A percentile compares a stretch with the other conserved stretches of the same genome.
Evolutionary conservation across 2,888 invertebrate species (phyloP).

Genomic region (Drosophila paramelanica): DNA sequence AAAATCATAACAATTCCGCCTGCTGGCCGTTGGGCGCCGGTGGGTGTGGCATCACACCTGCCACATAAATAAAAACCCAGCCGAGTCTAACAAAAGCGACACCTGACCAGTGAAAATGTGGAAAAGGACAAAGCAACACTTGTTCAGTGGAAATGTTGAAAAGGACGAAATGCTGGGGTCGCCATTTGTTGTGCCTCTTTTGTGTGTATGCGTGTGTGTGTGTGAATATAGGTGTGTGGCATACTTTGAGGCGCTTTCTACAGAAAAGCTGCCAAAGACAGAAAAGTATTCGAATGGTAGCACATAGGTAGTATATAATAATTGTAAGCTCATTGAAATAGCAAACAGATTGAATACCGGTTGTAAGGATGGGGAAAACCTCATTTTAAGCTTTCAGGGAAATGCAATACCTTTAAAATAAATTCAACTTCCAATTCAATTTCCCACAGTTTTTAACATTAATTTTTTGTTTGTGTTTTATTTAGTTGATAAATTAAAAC

Average conservation of each 20-base stretch:
- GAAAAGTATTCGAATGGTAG: slow-evolving; percentile 2
- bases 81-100: slow-evolving; percentile 42
- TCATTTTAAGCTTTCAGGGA: background rate
- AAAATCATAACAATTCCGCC: slow-evolving; percentile 68
- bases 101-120: slow-evolving; percentile 33
- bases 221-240: slow-evolving; percentile 11
- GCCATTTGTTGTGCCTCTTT: slow-evolving; percentile 9
- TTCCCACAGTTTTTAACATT: background rate
- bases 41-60: slow-evolving; percentile 27
- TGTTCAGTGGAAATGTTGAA: slow-evolving; percentile 18
- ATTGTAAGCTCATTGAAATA: slow-evolving; percentile 28
- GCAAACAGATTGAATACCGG: slow-evolving; percentile 8
- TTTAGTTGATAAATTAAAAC: no score
- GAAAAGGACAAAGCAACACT: slow-evolving; percentile 42
- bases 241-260: slow-evolving; percentile 28
- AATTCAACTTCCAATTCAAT: no score
- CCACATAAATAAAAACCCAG: slow-evolving; percentile 22
- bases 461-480: no score
- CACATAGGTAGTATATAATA: slow-evolving; percentile 8
- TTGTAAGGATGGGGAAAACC: background rate
- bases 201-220: slow-evolving; percentile 4
- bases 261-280: slow-evolving; percentile 19
- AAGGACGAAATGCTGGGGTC: slow-evolving; percentile 24
- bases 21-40: background rate
- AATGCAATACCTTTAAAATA: background rate